phyloP scores from a whole-genome alignment of 2,797 vertebrate species.

The Cossypha niveicapilla region DNA sequence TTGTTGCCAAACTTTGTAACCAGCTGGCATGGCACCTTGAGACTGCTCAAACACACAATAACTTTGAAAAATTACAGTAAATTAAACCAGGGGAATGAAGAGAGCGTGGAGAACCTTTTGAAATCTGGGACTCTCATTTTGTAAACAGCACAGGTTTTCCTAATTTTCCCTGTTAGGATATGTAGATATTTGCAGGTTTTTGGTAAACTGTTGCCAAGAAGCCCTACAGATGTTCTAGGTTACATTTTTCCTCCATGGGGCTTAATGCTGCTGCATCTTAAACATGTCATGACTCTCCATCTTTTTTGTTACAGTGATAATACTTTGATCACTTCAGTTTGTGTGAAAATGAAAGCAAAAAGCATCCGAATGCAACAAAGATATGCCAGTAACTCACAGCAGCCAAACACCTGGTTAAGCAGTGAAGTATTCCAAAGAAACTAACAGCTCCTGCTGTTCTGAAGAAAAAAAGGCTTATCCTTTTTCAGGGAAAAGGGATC shows the following conservation, averaged over 20 bases:
- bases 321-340: background rate
- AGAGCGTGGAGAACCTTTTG: background rate
- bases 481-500: background rate
- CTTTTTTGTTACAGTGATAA: background rate
- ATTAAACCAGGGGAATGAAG: slow-evolving; percentile 22
- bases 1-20: slow-evolving; percentile 52
- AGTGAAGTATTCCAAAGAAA: background rate
- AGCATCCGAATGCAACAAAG: background rate
- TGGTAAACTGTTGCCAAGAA: background rate
- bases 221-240: background rate
- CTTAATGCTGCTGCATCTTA: background rate
- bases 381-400: background rate
- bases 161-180: background rate
- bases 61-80: slow-evolving; percentile 56
- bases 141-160: background rate
- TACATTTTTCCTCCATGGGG: background rate
- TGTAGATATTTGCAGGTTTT: background rate
- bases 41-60: slow-evolving; percentile 19
- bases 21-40: slow-evolving; percentile 39
- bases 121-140: slow-evolving; percentile 26
- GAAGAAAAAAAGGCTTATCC: background rate
- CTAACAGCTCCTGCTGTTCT: background rate
- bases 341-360: background rate
- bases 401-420: slow-evolving; percentile 23
- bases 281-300: background rate